Base-by-base conservation (phyloP, 1,140 invertebrate species). In the Trachelipus rathkii region DNA sequence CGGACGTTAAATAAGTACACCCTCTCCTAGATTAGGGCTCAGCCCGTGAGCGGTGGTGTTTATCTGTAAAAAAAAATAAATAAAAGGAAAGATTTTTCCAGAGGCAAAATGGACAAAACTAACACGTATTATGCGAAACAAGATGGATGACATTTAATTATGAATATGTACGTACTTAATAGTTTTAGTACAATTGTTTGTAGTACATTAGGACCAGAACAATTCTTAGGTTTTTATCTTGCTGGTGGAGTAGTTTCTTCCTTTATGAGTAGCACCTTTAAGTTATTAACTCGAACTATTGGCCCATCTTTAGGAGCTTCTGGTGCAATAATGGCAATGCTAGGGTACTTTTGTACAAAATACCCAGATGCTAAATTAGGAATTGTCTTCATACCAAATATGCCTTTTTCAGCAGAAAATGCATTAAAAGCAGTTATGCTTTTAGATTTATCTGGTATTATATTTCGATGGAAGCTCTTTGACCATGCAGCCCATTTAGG, bases 401-500 rank as follows among this genome's bases (percentile, higher is more conserved):
- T 94, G 69, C 91, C 90, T 21, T 97, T 98, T 84, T 91, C 93
- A 70, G 95, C 95, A 67, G 89, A 89, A 78, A 86, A 86, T 60
- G 96, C 92, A 70, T 89, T 98, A 44, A 95, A 95, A 87, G 91
- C 89, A 10, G 87, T 98, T 68, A 89, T 98, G 84, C 87, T 89
- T 1, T 83, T 98, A 46, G 96, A 98, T 85, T 84, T 90, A 70
- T 86, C 89, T 33, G 96, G 96, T 21, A 87, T 96, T 50, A 44
- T 96, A 7, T 83, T 95, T 24, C 89, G 93, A n/a, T 98, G 95
- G 95, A 91, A 89, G 84, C 89, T 95, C 77, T 94, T 98, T 84
- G 97, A 99, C 84, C 96, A 99, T 87, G 95, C 96, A n/a, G 96
- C 95, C 44, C 97, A 99, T 91, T 89, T 99, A 81, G 95, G 95